Percentiles rank a stretch among this genome's conserved stretches.
phyloP scores from a whole-genome alignment of 1,140 invertebrate genomes.

The Trichonephila clavipes region DNA sequence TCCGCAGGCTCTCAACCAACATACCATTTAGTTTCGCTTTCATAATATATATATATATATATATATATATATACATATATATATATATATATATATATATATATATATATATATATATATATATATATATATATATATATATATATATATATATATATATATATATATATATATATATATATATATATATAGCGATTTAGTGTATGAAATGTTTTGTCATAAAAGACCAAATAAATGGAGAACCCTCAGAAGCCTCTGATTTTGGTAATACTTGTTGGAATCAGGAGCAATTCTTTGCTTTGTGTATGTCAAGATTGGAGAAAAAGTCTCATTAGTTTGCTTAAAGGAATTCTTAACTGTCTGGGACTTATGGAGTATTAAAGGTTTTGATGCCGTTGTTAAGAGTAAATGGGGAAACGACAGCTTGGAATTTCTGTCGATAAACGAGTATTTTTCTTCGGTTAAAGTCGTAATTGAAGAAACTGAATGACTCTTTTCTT shows the following conservation, averaged over 20 bases:
- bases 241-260: background rate
- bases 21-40: constrained; percentile 1
- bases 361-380: background rate
- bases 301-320: background rate
- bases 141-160: background rate
- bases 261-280: constrained; percentile 9
- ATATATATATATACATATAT: background rate
- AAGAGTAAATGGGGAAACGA: constrained; percentile 23
- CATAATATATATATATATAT: background rate
- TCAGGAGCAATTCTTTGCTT: background rate
- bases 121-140: background rate
- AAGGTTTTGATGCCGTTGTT: constrained; percentile 19
- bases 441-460: constrained; percentile 25
- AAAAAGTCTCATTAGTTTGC: constrained; percentile 12
- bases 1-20: background rate
- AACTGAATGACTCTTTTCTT: background rate
- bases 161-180: background rate
- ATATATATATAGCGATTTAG: background rate
- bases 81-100: background rate
- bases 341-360: constrained; percentile 26
- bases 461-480: constrained; percentile 10
- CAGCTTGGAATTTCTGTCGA: constrained; percentile 33
- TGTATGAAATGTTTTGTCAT: constrained; percentile 2
- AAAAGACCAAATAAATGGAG: constrained; percentile 23
- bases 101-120: background rate